Base-by-base conservation (phyloP, 2,797 vertebrate species). In the Meda fulgida region DNA sequence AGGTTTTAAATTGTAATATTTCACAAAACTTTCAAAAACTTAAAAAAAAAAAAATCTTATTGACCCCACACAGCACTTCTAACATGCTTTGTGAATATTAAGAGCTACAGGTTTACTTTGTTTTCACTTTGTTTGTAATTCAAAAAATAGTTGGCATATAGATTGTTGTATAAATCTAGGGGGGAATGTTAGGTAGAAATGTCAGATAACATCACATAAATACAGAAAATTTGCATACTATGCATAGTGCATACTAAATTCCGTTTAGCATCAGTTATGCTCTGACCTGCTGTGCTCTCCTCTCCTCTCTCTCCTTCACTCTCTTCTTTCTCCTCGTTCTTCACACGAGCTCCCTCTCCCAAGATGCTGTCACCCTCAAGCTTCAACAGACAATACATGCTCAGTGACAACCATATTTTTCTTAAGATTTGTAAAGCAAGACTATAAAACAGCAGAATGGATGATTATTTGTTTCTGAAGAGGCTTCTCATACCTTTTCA, bases 281-380 rank as follows among this genome's bases (percentile, higher is more conserved):
- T 76, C 82, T 80, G 77, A 91, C 92, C 91, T 63, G 90, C 63
- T 69, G 88, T 87, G 63, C 83, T 89, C 55, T 92, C 90, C 3
- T 89, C 86, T 34, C 38, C 77, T 26, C 81, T 84, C 66, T 84
- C 88, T 89, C 92, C 89, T 29, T 95, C 95, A 66, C 86, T 85
- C 48, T 95, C 94, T 1, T 96, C 94, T 65, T 90, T 94, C 84
- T 95, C 94, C 89, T 96, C 96, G n/a, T 86, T 92, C 91, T 96
- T 96, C 81, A 95, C 89, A 58, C 10, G 67, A 29, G 91, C 75
- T 53, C 53, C 63, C 29, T 87, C 83, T 71, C 63, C 80, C 66
- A 79, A 19, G 16, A 71, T 51, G 55, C 91, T 91, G 40, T 94
- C 89, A 13, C 63, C 65, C 53, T 75, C 78, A 8, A 78, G 14